These are phyloP conservation scores for Pachypeltis micranthus DNA, from an alignment of 1,140 invertebrate species.

Conservation along the genomic window DNA sequence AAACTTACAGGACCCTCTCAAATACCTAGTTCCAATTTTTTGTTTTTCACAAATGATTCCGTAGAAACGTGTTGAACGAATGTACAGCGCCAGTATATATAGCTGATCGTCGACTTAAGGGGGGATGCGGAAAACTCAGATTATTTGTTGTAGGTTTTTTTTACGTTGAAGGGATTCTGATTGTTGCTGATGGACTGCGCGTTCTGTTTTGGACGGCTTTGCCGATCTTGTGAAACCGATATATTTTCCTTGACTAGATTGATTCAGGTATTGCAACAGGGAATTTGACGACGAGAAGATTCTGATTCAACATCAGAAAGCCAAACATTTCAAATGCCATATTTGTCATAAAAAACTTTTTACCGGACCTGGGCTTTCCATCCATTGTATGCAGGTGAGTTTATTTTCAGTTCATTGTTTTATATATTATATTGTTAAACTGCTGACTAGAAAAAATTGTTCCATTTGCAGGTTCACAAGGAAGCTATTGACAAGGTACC, in stretches of 20 bases:
- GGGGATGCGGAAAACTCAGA: too few species aligned
- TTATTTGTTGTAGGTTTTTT: neutral
- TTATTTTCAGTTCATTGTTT: neutral
- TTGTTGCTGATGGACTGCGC: too few species aligned
- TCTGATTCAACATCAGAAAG: conserved; percentile 99
- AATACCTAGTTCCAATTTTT: too few species aligned
- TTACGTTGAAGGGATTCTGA: neutral
- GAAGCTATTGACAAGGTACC: conserved; percentile 99
- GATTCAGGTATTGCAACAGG: conserved; percentile 63
- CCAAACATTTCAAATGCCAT: conserved; percentile 99
- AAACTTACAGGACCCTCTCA: too few species aligned
- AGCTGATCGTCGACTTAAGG: too few species aligned
- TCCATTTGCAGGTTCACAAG: conserved; percentile 90
- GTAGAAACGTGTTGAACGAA: too few species aligned
- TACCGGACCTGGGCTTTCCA: conserved; percentile 92
- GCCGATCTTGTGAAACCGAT: conserved; percentile 5
- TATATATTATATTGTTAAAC: neutral
- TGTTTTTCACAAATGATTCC: too few species aligned
- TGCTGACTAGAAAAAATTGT: too few species aligned
- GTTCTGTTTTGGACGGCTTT: too few species aligned
- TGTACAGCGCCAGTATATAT: too few species aligned
- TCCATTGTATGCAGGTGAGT: conserved; percentile 98
- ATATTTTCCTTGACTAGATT: conserved; percentile 39
- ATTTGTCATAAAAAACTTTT: conserved; percentile 99
- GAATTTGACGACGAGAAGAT: conserved; percentile 99